phyloP scores from a whole-genome alignment of 2,113 vertebrate species.

The Catharus bicknelli region DNA sequence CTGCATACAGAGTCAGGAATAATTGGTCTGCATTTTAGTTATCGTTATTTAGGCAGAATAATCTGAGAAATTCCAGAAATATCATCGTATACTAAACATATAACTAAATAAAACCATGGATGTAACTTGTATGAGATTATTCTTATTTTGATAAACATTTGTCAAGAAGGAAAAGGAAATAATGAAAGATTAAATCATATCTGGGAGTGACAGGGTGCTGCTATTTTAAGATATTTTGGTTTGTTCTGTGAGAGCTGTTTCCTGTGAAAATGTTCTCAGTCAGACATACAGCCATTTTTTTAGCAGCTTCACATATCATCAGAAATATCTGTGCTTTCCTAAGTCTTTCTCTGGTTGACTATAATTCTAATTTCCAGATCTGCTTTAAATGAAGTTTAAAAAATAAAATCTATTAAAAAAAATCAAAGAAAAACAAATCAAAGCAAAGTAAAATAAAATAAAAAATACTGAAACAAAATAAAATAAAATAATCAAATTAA shows the following conservation, averaged over 20 bases:
- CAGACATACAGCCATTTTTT: not conserved
- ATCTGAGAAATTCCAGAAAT: not conserved
- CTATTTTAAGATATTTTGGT: accelerated
- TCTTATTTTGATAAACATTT: not conserved
- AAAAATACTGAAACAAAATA: not conserved
- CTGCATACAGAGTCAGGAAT: not conserved
- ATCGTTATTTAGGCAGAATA: not conserved
- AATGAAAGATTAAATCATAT: not conserved
- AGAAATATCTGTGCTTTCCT: not conserved
- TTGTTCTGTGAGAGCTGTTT: not conserved
- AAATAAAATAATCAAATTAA: no score
- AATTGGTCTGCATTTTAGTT: not conserved
- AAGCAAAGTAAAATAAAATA: not conserved
- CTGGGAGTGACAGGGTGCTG: not conserved
- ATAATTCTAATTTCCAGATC: not conserved
- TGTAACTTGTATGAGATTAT: accelerated
- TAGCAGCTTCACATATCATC: not conserved
- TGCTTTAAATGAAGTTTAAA: not conserved
- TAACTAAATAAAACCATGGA: not conserved
- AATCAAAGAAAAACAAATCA: not conserved
- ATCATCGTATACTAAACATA: not conserved
- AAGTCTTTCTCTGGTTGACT: not conserved
- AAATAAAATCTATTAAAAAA: not conserved
- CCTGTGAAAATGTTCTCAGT: not conserved
- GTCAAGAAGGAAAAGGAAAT: not conserved